A percentile compares a stretch with the other conserved stretches of the same genome.
These are phyloP conservation scores for Chrysoperla carnea DNA, from an alignment of 1,140 invertebrate species.

Conservation along the genomic window DNA sequence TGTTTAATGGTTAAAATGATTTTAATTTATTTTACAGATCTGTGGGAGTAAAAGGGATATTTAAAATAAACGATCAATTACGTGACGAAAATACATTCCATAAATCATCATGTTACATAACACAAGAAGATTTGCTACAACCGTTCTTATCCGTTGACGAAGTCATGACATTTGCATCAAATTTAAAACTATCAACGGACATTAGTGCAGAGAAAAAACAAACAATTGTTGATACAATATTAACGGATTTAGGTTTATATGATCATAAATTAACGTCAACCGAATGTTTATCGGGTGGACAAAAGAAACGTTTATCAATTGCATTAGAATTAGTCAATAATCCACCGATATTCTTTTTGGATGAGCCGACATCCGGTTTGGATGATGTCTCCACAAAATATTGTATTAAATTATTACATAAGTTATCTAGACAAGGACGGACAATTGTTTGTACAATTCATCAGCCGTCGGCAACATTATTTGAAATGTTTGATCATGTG, in stretches of 20 bases:
- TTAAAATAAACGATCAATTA: slow-evolving; percentile 25
- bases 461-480: slow-evolving; percentile 73
- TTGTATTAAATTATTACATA: slow-evolving; percentile 42
- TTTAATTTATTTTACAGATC: slow-evolving; percentile 18
- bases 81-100: slow-evolving; percentile 24
- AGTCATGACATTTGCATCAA: slow-evolving; percentile 39
- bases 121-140: slow-evolving; percentile 48
- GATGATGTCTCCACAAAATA: slow-evolving; percentile 58
- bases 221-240: slow-evolving; percentile 34
- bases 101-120: slow-evolving; percentile 44
- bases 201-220: neutral
- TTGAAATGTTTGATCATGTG: slow-evolving; percentile 47
- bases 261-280: slow-evolving; percentile 45
- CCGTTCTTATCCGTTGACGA: slow-evolving; percentile 41
- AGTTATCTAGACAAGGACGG: slow-evolving; percentile 49
- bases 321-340: slow-evolving; percentile 69
- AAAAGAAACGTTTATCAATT: slow-evolving; percentile 70
- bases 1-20: too few species aligned
- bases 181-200: slow-evolving; percentile 29
- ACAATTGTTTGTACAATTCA: slow-evolving; percentile 77
- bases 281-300: slow-evolving; percentile 56
- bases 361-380: slow-evolving; percentile 56
- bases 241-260: slow-evolving; percentile 33
- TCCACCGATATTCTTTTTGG: slow-evolving; percentile 49
- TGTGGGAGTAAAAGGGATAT: slow-evolving; percentile 28